Percentiles rank a stretch among this genome's conserved stretches.
Conservation (phyloP, 2,113 vertebrate genomes). For the Podarcis cretensis region DNA sequence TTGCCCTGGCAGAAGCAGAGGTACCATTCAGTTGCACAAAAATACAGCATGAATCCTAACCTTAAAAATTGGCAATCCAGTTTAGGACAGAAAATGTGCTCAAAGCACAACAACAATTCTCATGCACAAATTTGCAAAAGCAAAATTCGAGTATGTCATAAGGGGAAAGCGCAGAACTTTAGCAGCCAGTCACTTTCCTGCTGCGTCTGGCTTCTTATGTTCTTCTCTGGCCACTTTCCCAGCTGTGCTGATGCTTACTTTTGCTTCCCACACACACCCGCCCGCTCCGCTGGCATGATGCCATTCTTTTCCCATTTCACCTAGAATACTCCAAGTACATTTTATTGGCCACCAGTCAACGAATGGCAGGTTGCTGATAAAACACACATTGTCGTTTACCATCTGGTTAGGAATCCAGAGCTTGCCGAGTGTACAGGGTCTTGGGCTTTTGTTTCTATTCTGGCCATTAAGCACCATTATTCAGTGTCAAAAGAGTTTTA, state of each 20-base stretch:
- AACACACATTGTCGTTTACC: background rate
- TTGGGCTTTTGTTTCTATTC: constrained; percentile 16
- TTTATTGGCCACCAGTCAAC: constrained; percentile 27
- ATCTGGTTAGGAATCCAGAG: constrained; percentile 38
- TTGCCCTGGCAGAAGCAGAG: background rate
- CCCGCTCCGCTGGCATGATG: background rate
- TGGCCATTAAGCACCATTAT: constrained; percentile 22
- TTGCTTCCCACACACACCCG: background rate
- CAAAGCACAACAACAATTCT: background rate
- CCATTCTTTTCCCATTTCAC: background rate
- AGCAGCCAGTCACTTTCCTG: background rate
- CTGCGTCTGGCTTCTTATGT: background rate
- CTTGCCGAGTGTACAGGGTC: background rate
- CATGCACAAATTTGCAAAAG: background rate
- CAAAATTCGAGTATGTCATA: background rate
- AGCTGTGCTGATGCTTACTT: background rate
- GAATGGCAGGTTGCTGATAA: constrained; percentile 30
- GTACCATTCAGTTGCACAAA: background rate
- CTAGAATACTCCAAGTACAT: background rate
- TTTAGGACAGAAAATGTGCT: background rate
- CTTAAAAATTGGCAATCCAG: background rate
- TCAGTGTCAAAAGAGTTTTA: constrained; percentile 1
- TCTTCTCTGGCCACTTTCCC: background rate
- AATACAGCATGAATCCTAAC: background rate
- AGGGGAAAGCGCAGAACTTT: background rate